Evolutionary conservation across 2,113 vertebrate genomes (phyloP), one percentile per base, ranked within the genome.

Genomic region (Engystomops pustulosus): DNA sequence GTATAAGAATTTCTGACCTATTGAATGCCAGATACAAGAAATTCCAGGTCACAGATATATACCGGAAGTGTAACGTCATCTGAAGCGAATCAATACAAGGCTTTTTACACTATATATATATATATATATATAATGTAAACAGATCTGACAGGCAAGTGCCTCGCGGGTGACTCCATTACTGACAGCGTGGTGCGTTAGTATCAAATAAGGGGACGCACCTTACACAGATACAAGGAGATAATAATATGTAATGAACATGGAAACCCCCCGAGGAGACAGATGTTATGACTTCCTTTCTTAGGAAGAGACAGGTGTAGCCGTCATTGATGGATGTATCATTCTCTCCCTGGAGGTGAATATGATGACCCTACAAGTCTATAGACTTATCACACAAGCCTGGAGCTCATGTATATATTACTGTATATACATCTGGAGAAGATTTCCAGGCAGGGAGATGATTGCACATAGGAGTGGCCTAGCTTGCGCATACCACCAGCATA

Each of bases 401-500:
- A 1, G n/a, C n/a, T n/a, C n/a, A n/a, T n/a, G n/a, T n/a, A n/a
- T n/a, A n/a, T n/a, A n/a, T n/a, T n/a, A n/a, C n/a, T n/a, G n/a
- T n/a, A 30, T 62, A 30, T 30, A 30, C 11, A 30, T 62, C 10
- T 62, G 10, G 53, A 23, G 53, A 55, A 55, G 53, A 30, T 5
- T 27, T 62, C 58, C 25, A 14, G 27, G 32, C 32, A 65, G 30
- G 15, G 60, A 34, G 69, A 72, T 4, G 20, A 27, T 14, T 1
- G 14, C 10, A n/a, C 0, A 41, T 71, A 49, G 78, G 78, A 14
- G 32, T 25, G 62, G 62, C 15, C 20, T 27, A 72, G 5, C 34
- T 74, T n/a, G 60, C 23, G 41, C 51, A 82, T 72, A 27, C 80
- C 49, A 23, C 49, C 36, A 58, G 4, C 7, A 9, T 51, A 45